Conservation (phyloP, 1,140 invertebrate genomes). For the Idris sp. region DNA sequence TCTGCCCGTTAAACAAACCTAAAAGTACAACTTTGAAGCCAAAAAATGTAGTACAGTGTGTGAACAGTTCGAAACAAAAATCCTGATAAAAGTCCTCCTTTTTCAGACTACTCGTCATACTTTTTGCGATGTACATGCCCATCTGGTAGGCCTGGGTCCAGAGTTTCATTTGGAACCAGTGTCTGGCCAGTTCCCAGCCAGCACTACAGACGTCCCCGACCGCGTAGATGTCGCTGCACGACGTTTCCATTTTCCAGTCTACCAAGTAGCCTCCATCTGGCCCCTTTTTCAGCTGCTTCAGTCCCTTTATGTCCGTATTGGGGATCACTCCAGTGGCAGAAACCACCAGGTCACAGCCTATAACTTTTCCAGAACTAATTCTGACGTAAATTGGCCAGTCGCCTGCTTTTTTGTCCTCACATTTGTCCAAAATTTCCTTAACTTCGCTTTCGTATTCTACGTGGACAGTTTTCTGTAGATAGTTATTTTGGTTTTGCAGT, state of each 20-base stretch:
- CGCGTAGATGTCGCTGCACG: slow-evolving; percentile 89
- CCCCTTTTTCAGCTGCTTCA: slow-evolving; percentile 80
- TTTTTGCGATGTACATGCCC: slow-evolving; percentile 95
- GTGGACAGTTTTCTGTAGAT: slow-evolving; percentile 62
- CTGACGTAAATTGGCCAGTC: slow-evolving; percentile 86
- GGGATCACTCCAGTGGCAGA: slow-evolving; percentile 96
- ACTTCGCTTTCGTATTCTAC: slow-evolving; percentile 88
- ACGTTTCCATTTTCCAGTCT: slow-evolving; percentile 92
- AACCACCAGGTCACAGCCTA: slow-evolving; percentile 94
- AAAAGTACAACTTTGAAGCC: slow-evolving; percentile 96
- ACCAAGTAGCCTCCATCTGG: slow-evolving; percentile 89
- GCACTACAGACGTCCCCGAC: slow-evolving; percentile 95
- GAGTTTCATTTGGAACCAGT: slow-evolving; percentile 98
- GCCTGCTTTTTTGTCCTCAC: slow-evolving; percentile 61
- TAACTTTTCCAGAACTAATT: slow-evolving; percentile 86
- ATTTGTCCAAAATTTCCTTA: slow-evolving; percentile 74
- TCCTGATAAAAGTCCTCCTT: slow-evolving; percentile 87
- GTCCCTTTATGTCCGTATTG: slow-evolving; percentile 80
- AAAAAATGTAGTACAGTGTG: slow-evolving; percentile 97
- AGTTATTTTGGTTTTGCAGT: slow-evolving; percentile 4
- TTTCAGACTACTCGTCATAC: slow-evolving; percentile 85
- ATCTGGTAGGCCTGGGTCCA: slow-evolving; percentile 99
- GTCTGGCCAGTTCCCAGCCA: slow-evolving; percentile 85
- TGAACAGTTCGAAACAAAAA: slow-evolving; percentile 98
- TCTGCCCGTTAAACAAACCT: slow-evolving; percentile 96